Evolutionary conservation across 2,888 invertebrate genomes (phyloP).

Genomic region (Hymenopus coronatus): DNA sequence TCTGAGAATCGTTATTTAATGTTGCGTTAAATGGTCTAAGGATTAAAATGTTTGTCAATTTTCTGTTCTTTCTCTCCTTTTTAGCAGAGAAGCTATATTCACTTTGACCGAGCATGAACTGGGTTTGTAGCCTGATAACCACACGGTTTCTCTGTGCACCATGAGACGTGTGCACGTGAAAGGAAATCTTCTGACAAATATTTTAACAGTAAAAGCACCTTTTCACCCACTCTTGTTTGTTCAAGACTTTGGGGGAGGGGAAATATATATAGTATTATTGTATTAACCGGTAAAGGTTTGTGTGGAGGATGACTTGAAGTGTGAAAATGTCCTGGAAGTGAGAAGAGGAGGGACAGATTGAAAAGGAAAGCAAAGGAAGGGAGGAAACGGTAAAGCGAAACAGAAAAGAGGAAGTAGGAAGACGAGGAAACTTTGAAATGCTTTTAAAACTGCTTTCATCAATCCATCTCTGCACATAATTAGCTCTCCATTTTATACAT

Average conservation of each 20-base stretch:
- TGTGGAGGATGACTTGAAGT: not conserved
- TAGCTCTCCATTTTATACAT: conserved; percentile 17
- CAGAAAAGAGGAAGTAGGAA: not conserved
- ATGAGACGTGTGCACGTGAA: not conserved
- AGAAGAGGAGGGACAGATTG: not conserved
- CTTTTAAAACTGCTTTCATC: conserved; percentile 29
- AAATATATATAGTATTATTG: not conserved
- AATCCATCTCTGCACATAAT: conserved; percentile 28
- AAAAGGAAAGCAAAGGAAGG: not conserved
- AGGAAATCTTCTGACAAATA: not conserved
- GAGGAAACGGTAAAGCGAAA: not conserved
- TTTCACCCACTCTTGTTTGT: not conserved
- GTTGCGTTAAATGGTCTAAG: not conserved
- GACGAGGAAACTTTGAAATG: conserved; percentile 26
- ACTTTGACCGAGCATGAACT: not conserved
- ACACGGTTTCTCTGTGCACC: not conserved
- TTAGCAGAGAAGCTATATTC: not conserved
- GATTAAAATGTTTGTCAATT: not conserved
- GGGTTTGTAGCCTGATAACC: not conserved
- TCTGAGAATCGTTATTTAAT: not conserved
- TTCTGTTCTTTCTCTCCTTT: not conserved
- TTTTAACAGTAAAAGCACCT: not conserved
- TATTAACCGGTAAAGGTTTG: not conserved
- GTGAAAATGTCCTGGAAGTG: not conserved
- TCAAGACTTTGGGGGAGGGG: not conserved